phyloP scores from a whole-genome alignment of 2,113 vertebrate species.

The Rutilus rutilus region DNA sequence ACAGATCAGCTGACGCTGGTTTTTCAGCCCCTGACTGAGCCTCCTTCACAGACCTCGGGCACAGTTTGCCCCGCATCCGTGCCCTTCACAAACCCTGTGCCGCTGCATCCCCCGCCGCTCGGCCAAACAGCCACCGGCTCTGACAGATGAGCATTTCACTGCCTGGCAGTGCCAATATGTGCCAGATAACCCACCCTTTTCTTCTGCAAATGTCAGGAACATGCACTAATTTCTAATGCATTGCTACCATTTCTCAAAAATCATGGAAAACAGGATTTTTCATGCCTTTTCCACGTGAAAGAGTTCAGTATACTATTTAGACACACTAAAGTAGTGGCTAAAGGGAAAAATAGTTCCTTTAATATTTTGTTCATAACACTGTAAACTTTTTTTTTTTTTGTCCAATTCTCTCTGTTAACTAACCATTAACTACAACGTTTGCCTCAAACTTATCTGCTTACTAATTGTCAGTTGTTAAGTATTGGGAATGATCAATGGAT shows the following conservation, averaged over 20 bases:
- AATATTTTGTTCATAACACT: too few relatives aligned
- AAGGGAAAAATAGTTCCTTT: too few relatives aligned
- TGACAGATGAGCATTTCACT: conserved; percentile 68
- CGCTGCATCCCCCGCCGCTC: neutral
- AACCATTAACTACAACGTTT: too few relatives aligned
- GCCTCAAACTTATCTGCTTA: too few relatives aligned
- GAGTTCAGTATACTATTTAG: neutral
- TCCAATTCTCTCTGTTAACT: too few relatives aligned
- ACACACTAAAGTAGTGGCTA: neutral
- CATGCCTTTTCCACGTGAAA: neutral
- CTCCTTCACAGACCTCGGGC: conserved; percentile 69
- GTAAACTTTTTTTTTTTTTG: too few relatives aligned
- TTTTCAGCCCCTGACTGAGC: conserved; percentile 66
- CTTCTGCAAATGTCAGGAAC: conserved; percentile 30
- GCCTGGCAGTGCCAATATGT: conserved; percentile 49
- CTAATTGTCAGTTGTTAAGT: too few relatives aligned
- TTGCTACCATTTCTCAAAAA: neutral
- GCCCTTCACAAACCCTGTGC: neutral
- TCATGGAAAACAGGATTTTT: neutral
- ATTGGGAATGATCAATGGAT: too few relatives aligned
- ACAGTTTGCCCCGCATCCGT: conserved; percentile 53
- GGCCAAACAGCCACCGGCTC: conserved; percentile 61
- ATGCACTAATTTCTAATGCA: neutral
- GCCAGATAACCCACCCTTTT: conserved; percentile 29
- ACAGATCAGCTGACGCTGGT: conserved; percentile 67